phyloP scores from a whole-genome alignment of 2,888 invertebrate species.

The Nesidiocoris tenuis region DNA sequence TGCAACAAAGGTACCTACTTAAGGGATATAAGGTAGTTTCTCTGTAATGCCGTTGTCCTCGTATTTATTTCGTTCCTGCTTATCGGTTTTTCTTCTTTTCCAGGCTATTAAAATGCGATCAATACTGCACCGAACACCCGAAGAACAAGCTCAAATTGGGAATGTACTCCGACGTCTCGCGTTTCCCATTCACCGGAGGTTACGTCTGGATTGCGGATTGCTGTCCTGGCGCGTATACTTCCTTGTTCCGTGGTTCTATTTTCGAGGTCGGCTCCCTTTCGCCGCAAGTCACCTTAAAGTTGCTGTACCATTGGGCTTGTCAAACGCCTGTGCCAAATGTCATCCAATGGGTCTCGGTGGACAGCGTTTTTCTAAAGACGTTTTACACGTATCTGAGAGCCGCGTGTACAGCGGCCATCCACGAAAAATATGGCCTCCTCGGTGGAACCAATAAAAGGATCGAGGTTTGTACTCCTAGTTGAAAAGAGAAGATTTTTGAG shows the following conservation, averaged over 20 bases:
- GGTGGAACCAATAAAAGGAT: constrained; percentile 72
- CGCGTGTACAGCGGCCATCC: constrained; percentile 75
- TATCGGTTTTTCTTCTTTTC: too few species aligned
- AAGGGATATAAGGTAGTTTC: too few species aligned
- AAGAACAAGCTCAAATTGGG: constrained; percentile 71
- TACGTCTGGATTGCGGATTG: constrained; percentile 90
- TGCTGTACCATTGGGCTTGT: constrained; percentile 89
- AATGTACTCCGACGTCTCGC: constrained; percentile 82
- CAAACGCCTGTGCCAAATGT: constrained; percentile 88
- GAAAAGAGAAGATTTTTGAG: too few species aligned
- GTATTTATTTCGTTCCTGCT: too few species aligned
- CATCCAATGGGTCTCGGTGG: constrained; percentile 82
- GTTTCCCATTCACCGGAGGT: constrained; percentile 84
- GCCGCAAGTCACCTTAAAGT: constrained; percentile 76
- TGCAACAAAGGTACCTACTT: constrained; percentile 73
- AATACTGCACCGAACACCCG: constrained; percentile 47
- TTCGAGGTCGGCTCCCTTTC: constrained; percentile 84
- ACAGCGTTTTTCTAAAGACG: constrained; percentile 67
- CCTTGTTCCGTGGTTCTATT: constrained; percentile 79
- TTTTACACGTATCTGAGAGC: constrained; percentile 72
- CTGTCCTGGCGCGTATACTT: constrained; percentile 80
- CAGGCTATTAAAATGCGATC: constrained; percentile 56
- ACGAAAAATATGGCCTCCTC: constrained; percentile 71
- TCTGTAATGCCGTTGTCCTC: too few species aligned
- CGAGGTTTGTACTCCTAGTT: constrained; percentile 57